Evolutionary conservation across 2,797 vertebrate genomes (phyloP).

Genomic region (Natrix natrix): DNA sequence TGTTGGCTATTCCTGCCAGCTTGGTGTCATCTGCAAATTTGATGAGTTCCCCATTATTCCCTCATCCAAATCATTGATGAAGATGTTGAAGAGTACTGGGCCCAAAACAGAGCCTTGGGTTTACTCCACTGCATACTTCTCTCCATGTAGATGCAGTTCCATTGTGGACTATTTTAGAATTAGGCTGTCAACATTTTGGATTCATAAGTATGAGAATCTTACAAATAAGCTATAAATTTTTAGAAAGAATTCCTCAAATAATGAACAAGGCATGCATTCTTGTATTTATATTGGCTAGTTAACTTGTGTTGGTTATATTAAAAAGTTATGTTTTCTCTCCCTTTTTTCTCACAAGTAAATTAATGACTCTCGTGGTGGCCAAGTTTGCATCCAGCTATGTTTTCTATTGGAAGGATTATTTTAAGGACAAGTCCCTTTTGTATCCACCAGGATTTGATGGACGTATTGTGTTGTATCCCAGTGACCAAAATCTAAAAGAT

Average conservation of each 20-base stretch:
- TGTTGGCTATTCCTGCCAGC: too few relatives aligned
- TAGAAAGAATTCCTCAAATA: neutral
- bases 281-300: neutral
- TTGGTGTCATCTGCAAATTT: too few relatives aligned
- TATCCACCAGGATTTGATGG: conserved; percentile 96
- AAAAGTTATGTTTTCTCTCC: conserved; percentile 44
- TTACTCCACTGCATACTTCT: too few relatives aligned
- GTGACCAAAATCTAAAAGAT: conserved; percentile 88
- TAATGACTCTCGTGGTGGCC: conserved; percentile 95
- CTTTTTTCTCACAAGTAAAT: conserved; percentile 81
- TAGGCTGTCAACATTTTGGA: too few relatives aligned
- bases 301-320: neutral
- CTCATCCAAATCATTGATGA: too few relatives aligned
- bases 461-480: conserved; percentile 92
- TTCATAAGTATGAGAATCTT: too few relatives aligned
- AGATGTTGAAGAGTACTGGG: too few relatives aligned
- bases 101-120: too few relatives aligned
- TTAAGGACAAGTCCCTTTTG: conserved; percentile 85
- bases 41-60: too few relatives aligned
- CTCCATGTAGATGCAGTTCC: too few relatives aligned
- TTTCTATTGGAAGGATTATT: conserved; percentile 95
- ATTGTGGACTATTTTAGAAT: too few relatives aligned
- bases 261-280: neutral
- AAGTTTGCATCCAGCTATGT: conserved; percentile 97
- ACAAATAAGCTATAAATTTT: too few relatives aligned